These are phyloP conservation scores for Procavia capensis DNA, from an alignment of 2,113 vertebrate species.

Conservation along the genomic window DNA sequence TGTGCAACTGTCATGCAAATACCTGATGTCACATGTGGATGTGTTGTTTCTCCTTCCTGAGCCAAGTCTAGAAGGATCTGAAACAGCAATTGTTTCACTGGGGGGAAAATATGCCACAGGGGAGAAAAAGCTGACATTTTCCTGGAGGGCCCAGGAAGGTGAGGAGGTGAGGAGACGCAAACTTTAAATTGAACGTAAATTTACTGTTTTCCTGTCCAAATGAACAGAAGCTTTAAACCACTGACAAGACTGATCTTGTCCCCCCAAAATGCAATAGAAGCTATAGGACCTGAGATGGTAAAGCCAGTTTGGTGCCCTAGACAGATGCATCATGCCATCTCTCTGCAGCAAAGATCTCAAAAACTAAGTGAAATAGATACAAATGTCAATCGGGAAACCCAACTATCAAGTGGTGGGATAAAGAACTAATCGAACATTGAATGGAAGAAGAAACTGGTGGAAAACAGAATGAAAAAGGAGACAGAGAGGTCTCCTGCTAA, in stretches of 20 bases:
- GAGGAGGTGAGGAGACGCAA: background rate
- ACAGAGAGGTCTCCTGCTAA: too few relatives aligned
- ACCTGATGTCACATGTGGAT: rapidly evolving
- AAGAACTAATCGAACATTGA: too few relatives aligned
- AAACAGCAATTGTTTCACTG: background rate
- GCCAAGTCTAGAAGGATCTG: background rate
- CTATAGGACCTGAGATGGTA: background rate
- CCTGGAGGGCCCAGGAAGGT: background rate
- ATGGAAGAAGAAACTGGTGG: too few relatives aligned
- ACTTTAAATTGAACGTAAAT: background rate
- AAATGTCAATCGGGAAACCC: too few relatives aligned
- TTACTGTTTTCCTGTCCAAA: background rate
- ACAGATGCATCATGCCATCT: too few relatives aligned
- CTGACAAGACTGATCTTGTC: background rate
- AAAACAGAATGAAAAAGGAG: too few relatives aligned
- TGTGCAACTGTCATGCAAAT: background rate
- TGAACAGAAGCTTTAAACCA: background rate
- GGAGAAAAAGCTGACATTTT: background rate
- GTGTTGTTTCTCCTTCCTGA: background rate
- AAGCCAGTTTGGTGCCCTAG: too few relatives aligned
- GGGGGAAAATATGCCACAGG: rapidly evolving
- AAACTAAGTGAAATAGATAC: too few relatives aligned
- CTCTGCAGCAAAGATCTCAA: too few relatives aligned
- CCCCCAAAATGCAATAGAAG: background rate
- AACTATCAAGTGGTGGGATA: too few relatives aligned